Evolutionary conservation across 2,797 vertebrate genomes (phyloP).

Genomic region (Macrochelys suwanniensis): DNA sequence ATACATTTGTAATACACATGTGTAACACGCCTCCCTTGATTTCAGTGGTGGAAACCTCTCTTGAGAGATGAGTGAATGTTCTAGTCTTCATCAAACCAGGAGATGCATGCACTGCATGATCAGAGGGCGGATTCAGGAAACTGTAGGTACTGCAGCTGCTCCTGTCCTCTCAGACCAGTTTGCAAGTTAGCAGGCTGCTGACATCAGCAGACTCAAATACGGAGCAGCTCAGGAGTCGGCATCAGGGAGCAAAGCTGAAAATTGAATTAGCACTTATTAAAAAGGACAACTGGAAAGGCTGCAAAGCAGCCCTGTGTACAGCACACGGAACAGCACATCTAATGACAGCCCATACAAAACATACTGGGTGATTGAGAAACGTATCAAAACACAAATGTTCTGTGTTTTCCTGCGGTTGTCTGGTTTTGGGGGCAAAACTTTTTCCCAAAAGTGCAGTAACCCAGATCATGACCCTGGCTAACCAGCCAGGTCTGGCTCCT

Average conservation of each 20-base stretch:
- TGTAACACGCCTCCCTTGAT: rapidly evolving
- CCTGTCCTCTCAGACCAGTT: neutral
- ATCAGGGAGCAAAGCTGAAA: conserved; percentile 63
- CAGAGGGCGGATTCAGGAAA: neutral
- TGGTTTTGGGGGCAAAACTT: neutral
- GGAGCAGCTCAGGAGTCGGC: conserved; percentile 57
- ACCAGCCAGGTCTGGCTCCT: neutral
- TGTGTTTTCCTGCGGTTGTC: rapidly evolving
- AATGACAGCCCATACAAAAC: neutral
- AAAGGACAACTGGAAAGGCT: neutral
- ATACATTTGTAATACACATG: rapidly evolving
- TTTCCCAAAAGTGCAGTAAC: neutral
- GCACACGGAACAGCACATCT: rapidly evolving
- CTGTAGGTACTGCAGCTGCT: neutral
- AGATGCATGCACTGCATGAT: neutral
- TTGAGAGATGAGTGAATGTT: neutral
- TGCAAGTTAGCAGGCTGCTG: neutral
- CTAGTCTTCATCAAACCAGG: neutral
- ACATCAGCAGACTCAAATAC: conserved; percentile 49
- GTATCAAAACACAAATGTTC: neutral
- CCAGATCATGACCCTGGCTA: rapidly evolving
- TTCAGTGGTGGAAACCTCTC: neutral
- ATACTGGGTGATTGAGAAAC: neutral
- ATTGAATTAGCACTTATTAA: conserved; percentile 60
- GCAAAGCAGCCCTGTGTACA: neutral